phyloP scores from a whole-genome alignment of 2,888 invertebrate species.

The Schrankia costaestrigalis region DNA sequence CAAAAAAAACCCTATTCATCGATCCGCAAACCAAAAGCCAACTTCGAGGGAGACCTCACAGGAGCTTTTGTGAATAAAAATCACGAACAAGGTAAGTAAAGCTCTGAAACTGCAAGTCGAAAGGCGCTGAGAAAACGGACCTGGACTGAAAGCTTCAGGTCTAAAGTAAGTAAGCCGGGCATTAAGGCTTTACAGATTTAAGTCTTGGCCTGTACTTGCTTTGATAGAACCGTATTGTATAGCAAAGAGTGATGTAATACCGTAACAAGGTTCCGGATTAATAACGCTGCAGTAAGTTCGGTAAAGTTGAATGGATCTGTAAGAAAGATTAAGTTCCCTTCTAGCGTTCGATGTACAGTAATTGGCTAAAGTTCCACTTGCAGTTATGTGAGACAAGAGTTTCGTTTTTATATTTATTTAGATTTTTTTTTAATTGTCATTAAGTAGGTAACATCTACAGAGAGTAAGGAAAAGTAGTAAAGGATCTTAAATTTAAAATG shows the following conservation, averaged over 20 bases:
- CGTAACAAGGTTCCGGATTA: constrained; percentile 28
- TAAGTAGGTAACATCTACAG: no score
- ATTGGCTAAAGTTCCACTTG: no score
- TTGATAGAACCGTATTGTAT: constrained; percentile 30
- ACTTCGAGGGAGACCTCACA: constrained; percentile 28
- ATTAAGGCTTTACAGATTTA: constrained; percentile 40
- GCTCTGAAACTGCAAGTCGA: constrained; percentile 40
- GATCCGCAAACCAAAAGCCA: constrained; percentile 20
- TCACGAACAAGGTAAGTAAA: constrained; percentile 46
- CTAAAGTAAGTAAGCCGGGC: constrained; percentile 42
- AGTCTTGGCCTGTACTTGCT: constrained; percentile 30
- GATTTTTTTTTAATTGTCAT: no score
- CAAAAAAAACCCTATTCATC: constrained; percentile 14
- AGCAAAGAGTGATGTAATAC: constrained; percentile 27
- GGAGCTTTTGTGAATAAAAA: constrained; percentile 41
- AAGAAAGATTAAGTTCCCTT: no score
- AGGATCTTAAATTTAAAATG: no score
- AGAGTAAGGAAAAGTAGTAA: no score
- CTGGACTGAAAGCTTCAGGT: constrained; percentile 38
- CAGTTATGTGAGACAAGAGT: no score
- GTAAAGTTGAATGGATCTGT: no score
- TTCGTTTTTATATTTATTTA: no score
- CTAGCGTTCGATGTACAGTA: no score
- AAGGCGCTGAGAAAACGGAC: constrained; percentile 43
- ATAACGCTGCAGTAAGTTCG: constrained; percentile 20